Evolutionary conservation across 2,113 vertebrate genomes (phyloP).

Genomic region (Labeo catla): DNA sequence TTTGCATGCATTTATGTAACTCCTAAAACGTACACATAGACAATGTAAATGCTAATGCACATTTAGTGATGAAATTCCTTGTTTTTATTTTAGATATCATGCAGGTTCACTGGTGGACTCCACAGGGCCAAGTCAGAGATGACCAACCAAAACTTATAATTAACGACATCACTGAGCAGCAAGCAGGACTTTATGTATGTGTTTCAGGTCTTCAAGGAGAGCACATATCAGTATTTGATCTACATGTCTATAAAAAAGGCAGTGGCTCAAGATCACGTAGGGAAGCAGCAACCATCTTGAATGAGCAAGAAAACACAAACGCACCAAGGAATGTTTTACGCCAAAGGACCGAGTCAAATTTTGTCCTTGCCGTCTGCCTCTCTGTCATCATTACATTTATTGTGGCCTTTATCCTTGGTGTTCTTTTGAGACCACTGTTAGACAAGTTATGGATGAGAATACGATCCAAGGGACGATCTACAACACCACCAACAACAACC

Average conservation of each 20-base stretch:
- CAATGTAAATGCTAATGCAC: background rate
- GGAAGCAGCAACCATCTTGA: slow-evolving; percentile 8
- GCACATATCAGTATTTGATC: slow-evolving; percentile 67
- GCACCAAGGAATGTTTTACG: slow-evolving; percentile 18
- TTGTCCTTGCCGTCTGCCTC: slow-evolving; percentile 81
- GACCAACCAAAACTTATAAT: slow-evolving; percentile 66
- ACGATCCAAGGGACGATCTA: slow-evolving; percentile 54
- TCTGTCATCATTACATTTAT: slow-evolving; percentile 86
- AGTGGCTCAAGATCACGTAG: slow-evolving; percentile 45
- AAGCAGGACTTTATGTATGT: slow-evolving; percentile 70
- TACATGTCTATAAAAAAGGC: slow-evolving; percentile 64
- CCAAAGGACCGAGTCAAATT: slow-evolving; percentile 54
- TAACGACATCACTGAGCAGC: slow-evolving; percentile 58
- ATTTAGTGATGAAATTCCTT: background rate
- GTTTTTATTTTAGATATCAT: slow-evolving; percentile 63
- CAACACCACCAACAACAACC: background rate
- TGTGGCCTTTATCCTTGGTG: slow-evolving; percentile 86
- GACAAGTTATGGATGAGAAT: slow-evolving; percentile 72
- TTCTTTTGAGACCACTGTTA: slow-evolving; percentile 80
- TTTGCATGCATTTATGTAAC: background rate
- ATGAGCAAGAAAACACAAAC: slow-evolving; percentile 47
- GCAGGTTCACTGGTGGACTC: slow-evolving; percentile 74
- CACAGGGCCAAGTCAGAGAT: slow-evolving; percentile 63
- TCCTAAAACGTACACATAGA: background rate
- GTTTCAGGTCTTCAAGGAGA: slow-evolving; percentile 60